Conservation (phyloP, 2,113 vertebrate genomes). For the Tichodroma muraria region DNA sequence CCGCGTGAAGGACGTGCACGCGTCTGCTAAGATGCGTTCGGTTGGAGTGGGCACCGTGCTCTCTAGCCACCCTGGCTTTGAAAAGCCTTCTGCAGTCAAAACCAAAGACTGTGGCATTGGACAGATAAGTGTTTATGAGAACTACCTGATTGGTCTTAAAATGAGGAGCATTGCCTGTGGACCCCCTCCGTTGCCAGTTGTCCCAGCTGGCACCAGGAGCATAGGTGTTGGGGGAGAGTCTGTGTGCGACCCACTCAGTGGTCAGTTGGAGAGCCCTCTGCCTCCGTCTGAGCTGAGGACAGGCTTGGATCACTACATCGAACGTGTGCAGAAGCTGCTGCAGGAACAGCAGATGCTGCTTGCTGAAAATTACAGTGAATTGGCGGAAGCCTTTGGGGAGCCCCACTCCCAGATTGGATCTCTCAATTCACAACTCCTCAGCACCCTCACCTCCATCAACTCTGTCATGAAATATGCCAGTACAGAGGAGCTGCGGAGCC, state of each 20-base stretch:
- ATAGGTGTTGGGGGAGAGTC: conserved; percentile 84
- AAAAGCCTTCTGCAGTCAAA: conserved; percentile 71
- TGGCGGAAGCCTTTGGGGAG: conserved; percentile 92
- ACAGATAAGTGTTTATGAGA: conserved; percentile 80
- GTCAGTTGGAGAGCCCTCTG: neutral
- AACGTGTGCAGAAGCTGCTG: conserved; percentile 88
- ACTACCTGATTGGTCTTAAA: conserved; percentile 90
- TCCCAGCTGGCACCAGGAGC: conserved; percentile 71
- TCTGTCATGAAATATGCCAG: conserved; percentile 87
- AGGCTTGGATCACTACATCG: conserved; percentile 90
- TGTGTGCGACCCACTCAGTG: conserved; percentile 40
- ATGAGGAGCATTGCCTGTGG: conserved; percentile 92
- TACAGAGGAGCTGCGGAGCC: conserved; percentile 72
- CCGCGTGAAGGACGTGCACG: conserved; percentile 80
- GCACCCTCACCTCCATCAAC: conserved; percentile 90
- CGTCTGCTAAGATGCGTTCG: conserved; percentile 75
- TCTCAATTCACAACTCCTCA: conserved; percentile 92
- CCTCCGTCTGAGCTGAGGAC: conserved; percentile 52
- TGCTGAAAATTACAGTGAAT: conserved; percentile 91
- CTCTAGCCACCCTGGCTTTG: conserved; percentile 48
- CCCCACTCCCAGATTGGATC: conserved; percentile 90
- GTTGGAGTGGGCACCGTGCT: conserved; percentile 84
- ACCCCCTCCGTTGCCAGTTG: conserved; percentile 67
- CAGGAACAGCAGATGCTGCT: conserved; percentile 92
- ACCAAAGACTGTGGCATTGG: conserved; percentile 90